These are phyloP conservation scores for Eristalis intricaria DNA, from an alignment of 2,888 invertebrate genomes.

Conservation along the genomic window DNA sequence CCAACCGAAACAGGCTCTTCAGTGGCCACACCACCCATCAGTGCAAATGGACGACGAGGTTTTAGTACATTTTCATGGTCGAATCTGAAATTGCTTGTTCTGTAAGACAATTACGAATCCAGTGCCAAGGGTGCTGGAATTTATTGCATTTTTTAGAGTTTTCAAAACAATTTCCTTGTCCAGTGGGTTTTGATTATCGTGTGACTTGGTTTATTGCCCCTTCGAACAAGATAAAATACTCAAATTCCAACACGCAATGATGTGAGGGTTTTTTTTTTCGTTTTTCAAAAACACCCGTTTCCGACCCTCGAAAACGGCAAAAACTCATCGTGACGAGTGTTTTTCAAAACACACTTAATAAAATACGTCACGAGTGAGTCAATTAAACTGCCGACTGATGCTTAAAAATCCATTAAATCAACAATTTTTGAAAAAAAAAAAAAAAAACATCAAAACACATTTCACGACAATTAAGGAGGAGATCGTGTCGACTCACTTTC, in stretches of 20 bases:
- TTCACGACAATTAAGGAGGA: constrained; percentile 1
- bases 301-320: background rate
- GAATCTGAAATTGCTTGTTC: background rate
- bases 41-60: background rate
- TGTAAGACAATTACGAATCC: background rate
- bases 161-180: background rate
- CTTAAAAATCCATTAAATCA: constrained; percentile 51
- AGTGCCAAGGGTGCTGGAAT: background rate
- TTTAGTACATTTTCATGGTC: background rate
- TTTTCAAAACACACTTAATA: background rate
- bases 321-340: background rate
- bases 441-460: background rate
- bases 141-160: constrained; percentile 15
- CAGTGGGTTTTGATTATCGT: background rate
- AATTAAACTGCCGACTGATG: background rate
- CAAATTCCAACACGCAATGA: background rate
- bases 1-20: background rate
- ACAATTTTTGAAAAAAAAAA: constrained; percentile 8
- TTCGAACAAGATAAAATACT: background rate
- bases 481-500: background rate
- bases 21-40: background rate
- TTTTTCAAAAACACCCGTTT: background rate
- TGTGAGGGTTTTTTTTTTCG: background rate
- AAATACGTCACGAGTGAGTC: background rate
- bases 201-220: background rate